Evolutionary conservation across 2,888 invertebrate genomes (phyloP).

Genomic region (Andrena chrysosceles): DNA sequence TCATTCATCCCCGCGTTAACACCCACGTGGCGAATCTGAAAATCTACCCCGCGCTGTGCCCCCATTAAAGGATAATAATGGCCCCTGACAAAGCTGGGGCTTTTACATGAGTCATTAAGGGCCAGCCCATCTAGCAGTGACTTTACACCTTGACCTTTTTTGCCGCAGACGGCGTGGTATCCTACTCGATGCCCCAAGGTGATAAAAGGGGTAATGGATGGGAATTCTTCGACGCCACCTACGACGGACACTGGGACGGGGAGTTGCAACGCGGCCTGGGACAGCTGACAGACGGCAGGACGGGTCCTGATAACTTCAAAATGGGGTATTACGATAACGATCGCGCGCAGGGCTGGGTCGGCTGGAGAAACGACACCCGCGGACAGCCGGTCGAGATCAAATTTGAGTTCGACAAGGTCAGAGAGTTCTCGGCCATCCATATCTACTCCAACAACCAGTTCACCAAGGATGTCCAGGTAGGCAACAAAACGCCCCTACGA

Average conservation of each 20-base stretch:
- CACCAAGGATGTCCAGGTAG: slow-evolving; percentile 92
- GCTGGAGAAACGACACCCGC: slow-evolving; percentile 93
- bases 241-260: slow-evolving; percentile 93
- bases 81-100: slow-evolving; percentile 11
- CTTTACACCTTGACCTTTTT: slow-evolving; percentile 45
- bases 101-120: slow-evolving; percentile 22
- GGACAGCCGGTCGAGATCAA: slow-evolving; percentile 88
- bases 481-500: slow-evolving; percentile 56
- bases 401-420: slow-evolving; percentile 94
- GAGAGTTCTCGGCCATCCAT: slow-evolving; percentile 93
- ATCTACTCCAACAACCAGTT: slow-evolving; percentile 94
- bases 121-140: slow-evolving; percentile 13
- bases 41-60: neutral
- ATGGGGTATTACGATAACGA: slow-evolving; percentile 87
- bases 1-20: neutral
- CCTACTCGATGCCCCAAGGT: slow-evolving; percentile 96
- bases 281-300: slow-evolving; percentile 92
- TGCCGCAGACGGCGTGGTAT: slow-evolving; percentile 89
- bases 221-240: slow-evolving; percentile 93
- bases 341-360: slow-evolving; percentile 92
- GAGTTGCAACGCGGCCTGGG: slow-evolving; percentile 92
- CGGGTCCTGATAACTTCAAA: slow-evolving; percentile 91
- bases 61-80: slow-evolving; percentile 10
- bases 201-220: slow-evolving; percentile 91
- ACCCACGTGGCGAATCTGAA: neutral